Conservation (phyloP, 2,113 vertebrate species). For the Centropus bengalensis region DNA sequence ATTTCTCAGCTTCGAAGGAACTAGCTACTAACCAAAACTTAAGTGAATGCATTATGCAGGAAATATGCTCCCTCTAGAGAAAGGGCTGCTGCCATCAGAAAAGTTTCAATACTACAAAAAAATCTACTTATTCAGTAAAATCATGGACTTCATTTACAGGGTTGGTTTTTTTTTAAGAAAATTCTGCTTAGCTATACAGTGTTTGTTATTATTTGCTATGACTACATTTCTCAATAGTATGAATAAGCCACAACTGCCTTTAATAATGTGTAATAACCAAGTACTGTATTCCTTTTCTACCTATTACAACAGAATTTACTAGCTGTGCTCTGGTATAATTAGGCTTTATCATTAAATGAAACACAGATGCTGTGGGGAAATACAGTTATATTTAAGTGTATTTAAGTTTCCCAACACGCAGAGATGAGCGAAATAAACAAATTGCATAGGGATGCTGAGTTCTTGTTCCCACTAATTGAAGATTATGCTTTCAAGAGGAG, state of each 20-base stretch:
- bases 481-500: constrained; percentile 14
- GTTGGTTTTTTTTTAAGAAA: not conserved
- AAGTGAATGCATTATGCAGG: not conserved
- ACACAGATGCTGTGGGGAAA: not conserved
- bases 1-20: not conserved
- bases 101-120: not conserved
- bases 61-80: not conserved
- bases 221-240: not conserved
- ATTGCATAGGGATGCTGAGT: not conserved
- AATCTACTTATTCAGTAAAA: not conserved
- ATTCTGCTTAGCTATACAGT: not conserved
- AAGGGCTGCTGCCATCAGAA: not conserved
- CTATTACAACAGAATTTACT: not conserved
- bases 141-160: not conserved
- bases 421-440: constrained; percentile 22
- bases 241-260: not conserved
- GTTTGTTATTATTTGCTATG: not conserved
- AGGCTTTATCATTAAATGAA: constrained; percentile 1
- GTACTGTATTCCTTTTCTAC: not conserved
- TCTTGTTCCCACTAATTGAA: constrained; percentile 33
- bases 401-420: not conserved
- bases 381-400: not conserved
- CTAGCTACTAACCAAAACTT: not conserved
- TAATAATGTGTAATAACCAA: not conserved
- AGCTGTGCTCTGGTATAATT: not conserved